Percentiles rank a stretch among this genome's conserved stretches.
Evolutionary conservation across 2,113 vertebrate species (phyloP).

Genomic region (Thryonomys swinderianus): DNA sequence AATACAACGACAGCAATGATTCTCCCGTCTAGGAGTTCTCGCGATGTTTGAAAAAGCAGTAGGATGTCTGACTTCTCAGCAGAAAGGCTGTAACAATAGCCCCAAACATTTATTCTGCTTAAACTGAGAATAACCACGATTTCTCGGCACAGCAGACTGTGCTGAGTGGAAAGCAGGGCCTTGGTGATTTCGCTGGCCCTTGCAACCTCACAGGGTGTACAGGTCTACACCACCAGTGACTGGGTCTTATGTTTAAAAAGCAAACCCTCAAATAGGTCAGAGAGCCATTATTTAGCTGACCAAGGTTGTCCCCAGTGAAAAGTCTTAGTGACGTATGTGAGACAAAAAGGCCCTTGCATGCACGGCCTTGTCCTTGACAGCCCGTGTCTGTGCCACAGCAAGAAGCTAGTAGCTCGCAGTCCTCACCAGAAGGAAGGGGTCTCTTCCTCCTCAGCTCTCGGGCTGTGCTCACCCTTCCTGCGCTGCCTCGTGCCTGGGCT

Average conservation of each 20-base stretch:
- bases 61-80: background rate
- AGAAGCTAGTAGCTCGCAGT: slow-evolving; percentile 10
- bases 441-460: background rate
- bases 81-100: background rate
- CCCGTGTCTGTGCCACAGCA: slow-evolving; percentile 24
- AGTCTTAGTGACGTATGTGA: slow-evolving; percentile 21
- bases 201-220: background rate
- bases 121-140: background rate
- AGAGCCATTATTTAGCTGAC: background rate
- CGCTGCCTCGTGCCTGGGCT: too few relatives aligned
- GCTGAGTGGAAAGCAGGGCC: background rate
- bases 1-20: background rate
- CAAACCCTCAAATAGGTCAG: too few relatives aligned
- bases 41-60: background rate
- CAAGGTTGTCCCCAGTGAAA: slow-evolving; percentile 4
- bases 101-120: background rate
- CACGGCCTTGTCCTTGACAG: slow-evolving; percentile 20
- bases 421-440: background rate
- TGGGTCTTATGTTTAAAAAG: background rate
- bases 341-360: background rate
- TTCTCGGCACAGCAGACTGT: background rate
- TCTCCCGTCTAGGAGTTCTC: background rate
- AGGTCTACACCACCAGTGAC: background rate
- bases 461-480: too few relatives aligned
- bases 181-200: background rate